Conservation (phyloP, 2,888 invertebrate genomes). For the Norana najaformis region DNA sequence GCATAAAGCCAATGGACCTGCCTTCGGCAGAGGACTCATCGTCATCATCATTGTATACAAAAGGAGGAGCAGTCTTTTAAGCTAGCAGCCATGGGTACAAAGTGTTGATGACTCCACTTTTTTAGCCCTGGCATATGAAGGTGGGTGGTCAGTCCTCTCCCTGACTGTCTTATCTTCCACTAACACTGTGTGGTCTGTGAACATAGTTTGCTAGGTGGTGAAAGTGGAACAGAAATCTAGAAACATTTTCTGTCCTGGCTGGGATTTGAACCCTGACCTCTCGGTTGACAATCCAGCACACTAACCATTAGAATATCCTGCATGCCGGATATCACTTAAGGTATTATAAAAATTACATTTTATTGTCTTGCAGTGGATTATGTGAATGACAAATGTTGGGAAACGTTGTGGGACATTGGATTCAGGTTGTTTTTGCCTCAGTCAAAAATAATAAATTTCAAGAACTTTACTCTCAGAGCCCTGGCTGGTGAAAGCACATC, state of each 20-base stretch:
- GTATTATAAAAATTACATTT: neutral
- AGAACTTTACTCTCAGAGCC: neutral
- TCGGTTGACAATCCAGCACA: neutral
- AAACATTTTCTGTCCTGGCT: neutral
- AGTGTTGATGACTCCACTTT: too few relatives aligned
- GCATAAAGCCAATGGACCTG: too few relatives aligned
- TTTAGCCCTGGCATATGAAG: too few relatives aligned
- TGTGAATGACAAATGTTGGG: neutral
- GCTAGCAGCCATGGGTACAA: too few relatives aligned
- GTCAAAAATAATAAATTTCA: neutral
- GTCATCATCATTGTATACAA: too few relatives aligned
- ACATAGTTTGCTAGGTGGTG: too few relatives aligned
- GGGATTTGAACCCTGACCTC: neutral
- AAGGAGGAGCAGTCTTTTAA: too few relatives aligned
- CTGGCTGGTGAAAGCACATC: neutral
- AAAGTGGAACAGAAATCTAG: neutral
- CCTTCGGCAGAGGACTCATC: too few relatives aligned
- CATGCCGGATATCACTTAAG: neutral
- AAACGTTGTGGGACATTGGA: neutral
- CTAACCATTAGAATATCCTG: neutral
- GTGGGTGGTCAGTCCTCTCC: too few relatives aligned
- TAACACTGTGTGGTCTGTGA: too few relatives aligned
- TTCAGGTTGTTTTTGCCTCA: neutral
- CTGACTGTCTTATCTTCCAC: too few relatives aligned
- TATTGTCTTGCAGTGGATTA: neutral